Evolutionary conservation across 2,888 invertebrate genomes (phyloP).

Genomic region (Phortica magna): DNA sequence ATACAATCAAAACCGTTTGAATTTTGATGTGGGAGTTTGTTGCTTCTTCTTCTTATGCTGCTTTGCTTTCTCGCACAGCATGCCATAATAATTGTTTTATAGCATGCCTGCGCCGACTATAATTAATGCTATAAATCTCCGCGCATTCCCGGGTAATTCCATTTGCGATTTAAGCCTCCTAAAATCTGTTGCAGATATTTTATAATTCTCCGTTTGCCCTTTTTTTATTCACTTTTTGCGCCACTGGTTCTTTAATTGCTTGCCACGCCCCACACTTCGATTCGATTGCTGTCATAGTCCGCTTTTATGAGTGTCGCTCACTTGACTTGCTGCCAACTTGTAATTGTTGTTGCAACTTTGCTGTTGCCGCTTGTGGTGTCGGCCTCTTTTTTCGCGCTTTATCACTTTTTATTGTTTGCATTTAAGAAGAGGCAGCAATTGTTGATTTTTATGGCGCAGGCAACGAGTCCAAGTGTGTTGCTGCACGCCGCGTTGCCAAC

Average conservation of each 20-base stretch:
- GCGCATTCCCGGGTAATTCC: neutral
- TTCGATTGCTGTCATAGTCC: neutral
- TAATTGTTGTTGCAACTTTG: neutral
- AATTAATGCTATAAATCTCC: neutral
- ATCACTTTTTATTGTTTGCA: slow-evolving; percentile 12
- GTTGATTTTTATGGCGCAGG: slow-evolving; percentile 53
- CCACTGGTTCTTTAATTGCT: slow-evolving; percentile 18
- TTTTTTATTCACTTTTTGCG: neutral
- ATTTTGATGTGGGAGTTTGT: slow-evolving; percentile 26
- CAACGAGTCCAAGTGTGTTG: slow-evolving; percentile 38
- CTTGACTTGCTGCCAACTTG: slow-evolving; percentile 23
- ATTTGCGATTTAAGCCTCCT: neutral
- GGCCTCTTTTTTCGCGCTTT: slow-evolving; percentile 1
- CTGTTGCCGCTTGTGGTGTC: neutral
- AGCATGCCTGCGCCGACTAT: neutral
- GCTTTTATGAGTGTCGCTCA: neutral
- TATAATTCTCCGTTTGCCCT: neutral
- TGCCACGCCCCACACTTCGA: neutral
- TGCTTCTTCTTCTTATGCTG: neutral
- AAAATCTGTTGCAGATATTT: neutral
- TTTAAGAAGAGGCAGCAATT: slow-evolving; percentile 34
- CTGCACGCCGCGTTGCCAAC: slow-evolving; percentile 26
- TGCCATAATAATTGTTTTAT: neutral
- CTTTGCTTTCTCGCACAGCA: neutral
- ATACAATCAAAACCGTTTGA: slow-evolving; percentile 48